Percentiles rank a stretch among this genome's conserved stretches.
phyloP scores from a whole-genome alignment of 2,113 vertebrate species.

The Zingel zingel region DNA sequence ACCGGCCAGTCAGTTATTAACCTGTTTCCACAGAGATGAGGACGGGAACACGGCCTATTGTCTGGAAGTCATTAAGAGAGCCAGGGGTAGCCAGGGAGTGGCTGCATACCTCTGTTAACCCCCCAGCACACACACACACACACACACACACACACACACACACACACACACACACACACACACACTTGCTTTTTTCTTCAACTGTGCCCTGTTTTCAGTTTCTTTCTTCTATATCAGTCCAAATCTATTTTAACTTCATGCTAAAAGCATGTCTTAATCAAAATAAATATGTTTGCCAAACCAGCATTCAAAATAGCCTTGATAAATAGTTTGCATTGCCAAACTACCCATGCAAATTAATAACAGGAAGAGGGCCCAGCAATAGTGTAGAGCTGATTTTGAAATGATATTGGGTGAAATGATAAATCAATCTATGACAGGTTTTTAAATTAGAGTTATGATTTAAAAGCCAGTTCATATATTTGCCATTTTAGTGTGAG shows the following conservation, averaged over 20 bases:
- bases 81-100: conserved; percentile 82
- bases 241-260: not conserved
- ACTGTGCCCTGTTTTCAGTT: conserved; percentile 16
- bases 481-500: not conserved
- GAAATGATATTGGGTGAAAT: not conserved
- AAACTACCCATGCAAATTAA: not conserved
- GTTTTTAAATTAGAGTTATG: not conserved
- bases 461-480: not conserved
- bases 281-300: not conserved
- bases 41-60: conserved; percentile 80
- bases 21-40: conserved; percentile 83
- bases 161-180: conserved; percentile 31
- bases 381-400: not conserved
- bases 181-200: conserved; percentile 13
- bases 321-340: not conserved
- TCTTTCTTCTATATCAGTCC: not conserved
- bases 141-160: conserved; percentile 32
- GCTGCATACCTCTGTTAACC: conserved; percentile 78
- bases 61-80: conserved; percentile 86
- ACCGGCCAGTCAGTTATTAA: conserved; percentile 79
- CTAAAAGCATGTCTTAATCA: not conserved
- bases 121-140: conserved; percentile 54
- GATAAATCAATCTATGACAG: not conserved
- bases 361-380: not conserved
- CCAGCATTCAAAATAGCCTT: conserved; percentile 2